phyloP scores from a whole-genome alignment of 2,888 invertebrate genomes.

The Eilema caniola region DNA sequence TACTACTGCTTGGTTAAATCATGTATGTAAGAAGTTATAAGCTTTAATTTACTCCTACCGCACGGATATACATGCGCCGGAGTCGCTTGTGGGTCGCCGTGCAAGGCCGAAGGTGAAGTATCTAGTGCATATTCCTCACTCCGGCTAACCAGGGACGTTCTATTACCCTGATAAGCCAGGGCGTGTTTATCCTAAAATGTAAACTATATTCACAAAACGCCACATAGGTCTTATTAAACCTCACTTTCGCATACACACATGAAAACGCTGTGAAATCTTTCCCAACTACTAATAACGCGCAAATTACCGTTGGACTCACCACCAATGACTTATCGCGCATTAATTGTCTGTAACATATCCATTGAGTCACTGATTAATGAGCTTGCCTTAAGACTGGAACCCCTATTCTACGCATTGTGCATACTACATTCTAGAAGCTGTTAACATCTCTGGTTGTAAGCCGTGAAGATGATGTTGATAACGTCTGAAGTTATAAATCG shows the following conservation, averaged over 20 bases:
- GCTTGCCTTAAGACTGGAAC: constrained; percentile 33
- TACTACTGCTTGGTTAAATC: neutral
- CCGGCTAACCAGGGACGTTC: no score
- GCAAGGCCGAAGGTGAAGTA: no score
- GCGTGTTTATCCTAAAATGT: neutral
- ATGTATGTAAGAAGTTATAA: neutral
- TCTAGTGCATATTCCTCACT: no score
- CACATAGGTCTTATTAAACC: constrained; percentile 44
- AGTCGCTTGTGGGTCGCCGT: no score
- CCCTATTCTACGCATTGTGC: constrained; percentile 33
- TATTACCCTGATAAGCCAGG: neutral
- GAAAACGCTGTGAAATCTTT: constrained; percentile 48
- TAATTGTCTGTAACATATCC: constrained; percentile 68
- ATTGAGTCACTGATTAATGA: constrained; percentile 63
- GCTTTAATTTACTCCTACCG: no score
- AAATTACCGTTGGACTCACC: constrained; percentile 57
- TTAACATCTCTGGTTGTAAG: constrained; percentile 9
- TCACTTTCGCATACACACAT: constrained; percentile 35
- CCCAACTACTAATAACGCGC: constrained; percentile 47
- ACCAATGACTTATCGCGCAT: constrained; percentile 68
- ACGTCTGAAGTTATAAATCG: constrained; percentile 12
- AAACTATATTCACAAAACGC: constrained; percentile 24
- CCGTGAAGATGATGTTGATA: constrained; percentile 18
- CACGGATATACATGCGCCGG: no score
- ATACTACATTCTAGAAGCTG: constrained; percentile 28